Evolutionary conservation across 2,797 vertebrate species (phyloP).

Genomic region (Arctocebus calabarensis): DNA sequence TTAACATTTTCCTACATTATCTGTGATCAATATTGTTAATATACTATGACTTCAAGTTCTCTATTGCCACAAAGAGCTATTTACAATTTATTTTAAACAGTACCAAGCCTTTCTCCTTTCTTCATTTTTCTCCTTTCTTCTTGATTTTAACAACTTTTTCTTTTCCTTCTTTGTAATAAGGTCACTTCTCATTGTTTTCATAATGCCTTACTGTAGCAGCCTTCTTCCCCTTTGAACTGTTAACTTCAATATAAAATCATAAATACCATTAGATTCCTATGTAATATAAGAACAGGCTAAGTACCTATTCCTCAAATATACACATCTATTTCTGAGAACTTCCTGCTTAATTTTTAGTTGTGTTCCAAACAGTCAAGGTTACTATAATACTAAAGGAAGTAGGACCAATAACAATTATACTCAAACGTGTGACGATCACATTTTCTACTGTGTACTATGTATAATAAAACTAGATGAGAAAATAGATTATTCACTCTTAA

Average conservation of each 20-base stretch:
- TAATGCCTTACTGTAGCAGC: not conserved
- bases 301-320: not conserved
- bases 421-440: not conserved
- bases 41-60: not conserved
- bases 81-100: not conserved
- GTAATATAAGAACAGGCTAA: not conserved
- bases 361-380: constrained; percentile 6
- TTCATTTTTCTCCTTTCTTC: constrained; percentile 24
- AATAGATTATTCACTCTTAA: not conserved
- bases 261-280: not conserved
- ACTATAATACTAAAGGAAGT: not conserved
- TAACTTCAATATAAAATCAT: constrained; percentile 34
- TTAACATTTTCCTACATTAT: constrained; percentile 35
- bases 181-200: constrained; percentile 3
- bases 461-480: not conserved
- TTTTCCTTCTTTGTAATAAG: not conserved
- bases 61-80: not conserved
- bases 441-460: not conserved
- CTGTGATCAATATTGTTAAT: not conserved
- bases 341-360: constrained; percentile 24
- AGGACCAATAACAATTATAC: not conserved
- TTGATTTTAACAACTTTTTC: not conserved
- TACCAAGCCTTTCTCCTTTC: constrained; percentile 7
- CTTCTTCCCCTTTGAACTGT: not conserved
- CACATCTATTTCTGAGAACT: not conserved